A percentile compares a stretch with the other conserved stretches of the same genome.
Evolutionary conservation across 2,113 vertebrate genomes (phyloP).

Genomic region (Dendropsophus ebraccatus): DNA sequence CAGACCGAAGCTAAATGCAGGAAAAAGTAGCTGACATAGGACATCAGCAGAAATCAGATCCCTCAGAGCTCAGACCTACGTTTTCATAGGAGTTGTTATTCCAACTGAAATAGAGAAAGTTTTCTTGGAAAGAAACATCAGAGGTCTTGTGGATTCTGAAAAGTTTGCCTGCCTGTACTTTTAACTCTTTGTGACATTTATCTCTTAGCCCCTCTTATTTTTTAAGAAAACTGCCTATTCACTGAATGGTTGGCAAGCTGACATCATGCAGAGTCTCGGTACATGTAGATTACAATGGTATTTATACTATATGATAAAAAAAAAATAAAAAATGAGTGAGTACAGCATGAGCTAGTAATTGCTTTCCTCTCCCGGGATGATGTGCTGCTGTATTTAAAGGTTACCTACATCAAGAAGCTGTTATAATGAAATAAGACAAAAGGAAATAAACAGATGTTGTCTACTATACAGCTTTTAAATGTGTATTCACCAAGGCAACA

Average conservation of each 20-base stretch:
- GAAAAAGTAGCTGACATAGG: conserved; percentile 49
- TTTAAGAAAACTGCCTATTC: background rate
- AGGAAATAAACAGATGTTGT: too few species aligned
- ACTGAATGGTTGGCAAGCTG: background rate
- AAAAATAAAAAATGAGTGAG: background rate
- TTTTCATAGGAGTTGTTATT: conserved; percentile 57
- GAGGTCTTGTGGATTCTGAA: conserved; percentile 48
- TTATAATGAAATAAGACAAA: too few species aligned
- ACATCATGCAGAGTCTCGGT: background rate
- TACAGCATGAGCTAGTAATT: background rate
- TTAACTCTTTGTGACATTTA: conserved; percentile 33
- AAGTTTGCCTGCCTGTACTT: conserved; percentile 27
- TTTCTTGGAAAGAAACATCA: conserved; percentile 57
- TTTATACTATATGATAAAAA: background rate
- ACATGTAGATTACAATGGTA: background rate
- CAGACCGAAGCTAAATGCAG: conserved; percentile 48
- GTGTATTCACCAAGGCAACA: too few species aligned
- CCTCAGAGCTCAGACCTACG: conserved; percentile 47
- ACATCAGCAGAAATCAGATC: conserved; percentile 59
- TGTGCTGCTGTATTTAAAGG: background rate
- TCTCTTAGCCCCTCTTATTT: background rate
- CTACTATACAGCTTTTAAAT: too few species aligned
- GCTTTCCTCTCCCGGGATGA: background rate
- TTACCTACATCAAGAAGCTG: too few species aligned
- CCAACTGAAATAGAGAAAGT: conserved; percentile 54